Conservation (phyloP, 2,888 invertebrate species). For the Dolichopus griseipennis region DNA sequence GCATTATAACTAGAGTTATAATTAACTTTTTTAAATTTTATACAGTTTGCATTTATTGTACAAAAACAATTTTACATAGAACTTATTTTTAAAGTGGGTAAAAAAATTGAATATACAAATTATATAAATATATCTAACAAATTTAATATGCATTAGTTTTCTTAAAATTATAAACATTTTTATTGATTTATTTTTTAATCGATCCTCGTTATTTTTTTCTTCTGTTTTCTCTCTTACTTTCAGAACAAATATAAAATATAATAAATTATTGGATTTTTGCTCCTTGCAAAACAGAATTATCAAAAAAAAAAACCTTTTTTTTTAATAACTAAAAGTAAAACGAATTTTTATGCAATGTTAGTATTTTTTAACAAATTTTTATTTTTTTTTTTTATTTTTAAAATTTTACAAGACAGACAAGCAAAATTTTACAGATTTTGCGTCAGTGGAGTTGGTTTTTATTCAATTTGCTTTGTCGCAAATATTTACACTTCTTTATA, state of each 20-base stretch:
- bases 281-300: neutral
- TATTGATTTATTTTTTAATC: constrained; percentile 2
- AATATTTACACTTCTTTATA: too few relatives aligned
- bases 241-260: neutral
- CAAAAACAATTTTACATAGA: too few relatives aligned
- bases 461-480: too few relatives aligned
- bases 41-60: too few relatives aligned
- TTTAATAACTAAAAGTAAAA: neutral
- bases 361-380: neutral
- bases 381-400: neutral
- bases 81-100: too few relatives aligned
- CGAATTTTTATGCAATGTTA: neutral
- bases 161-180: constrained; percentile 2
- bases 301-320: neutral
- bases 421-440: too few relatives aligned
- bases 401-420: neutral
- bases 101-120: too few relatives aligned
- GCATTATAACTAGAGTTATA: too few relatives aligned
- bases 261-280: neutral
- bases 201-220: neutral
- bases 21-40: too few relatives aligned
- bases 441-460: too few relatives aligned
- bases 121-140: too few relatives aligned
- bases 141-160: neutral
- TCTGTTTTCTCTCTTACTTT: constrained; percentile 9